Base-by-base conservation (phyloP, 2,797 vertebrate species). In the Xiphorhynchus erythropygius region DNA sequence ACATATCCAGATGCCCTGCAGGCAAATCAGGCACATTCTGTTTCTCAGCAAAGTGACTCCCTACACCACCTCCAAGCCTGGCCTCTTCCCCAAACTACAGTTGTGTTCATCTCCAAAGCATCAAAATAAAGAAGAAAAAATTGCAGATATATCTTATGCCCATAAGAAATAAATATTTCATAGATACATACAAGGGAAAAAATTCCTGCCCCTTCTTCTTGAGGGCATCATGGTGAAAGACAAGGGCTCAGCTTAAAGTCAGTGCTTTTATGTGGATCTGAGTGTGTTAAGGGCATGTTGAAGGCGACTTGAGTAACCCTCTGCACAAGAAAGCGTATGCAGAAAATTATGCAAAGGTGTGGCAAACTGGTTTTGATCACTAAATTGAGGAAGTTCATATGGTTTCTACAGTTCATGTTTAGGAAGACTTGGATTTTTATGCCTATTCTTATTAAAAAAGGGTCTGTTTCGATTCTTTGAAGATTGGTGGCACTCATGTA, bases 211-310 rank as follows among this genome's bases (percentile, higher is more conserved):
- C 13, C 5, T 9, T 75, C 14, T 65, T 39, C 46, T n/a, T 42
- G 30, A 96, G 62, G 30, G 27, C 18, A 75, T 28, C 18, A 88
- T 69, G 59, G 44, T 89, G 46, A 92, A 89, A 57, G 25, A 77
- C 0, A 0, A 55, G 53, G 30, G 18, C 27, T 73, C 39, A 22
- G 18, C 4, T 32, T 18, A 79, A 0, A 0, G 0, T 27, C 46
- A 81, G 6, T n/a, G 57, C 13, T 82, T 84, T 42, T 84, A 27
- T 4, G 42, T 12, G 19, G 53, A 90, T 77, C 10, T 5, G 28
- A 52, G 33, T 11, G 27, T 10, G 2, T 41, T 46, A 21, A 71
- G 50, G n/a, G 22, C 49, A 42, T 0, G 23, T 9, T 57, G 55
- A 76, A 87, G 79, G 32, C n/a, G 92, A 33, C 32, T 19, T 4